These are phyloP conservation scores for Bombus superbus DNA, from an alignment of 1,140 invertebrate genomes.

Conservation along the genomic window DNA sequence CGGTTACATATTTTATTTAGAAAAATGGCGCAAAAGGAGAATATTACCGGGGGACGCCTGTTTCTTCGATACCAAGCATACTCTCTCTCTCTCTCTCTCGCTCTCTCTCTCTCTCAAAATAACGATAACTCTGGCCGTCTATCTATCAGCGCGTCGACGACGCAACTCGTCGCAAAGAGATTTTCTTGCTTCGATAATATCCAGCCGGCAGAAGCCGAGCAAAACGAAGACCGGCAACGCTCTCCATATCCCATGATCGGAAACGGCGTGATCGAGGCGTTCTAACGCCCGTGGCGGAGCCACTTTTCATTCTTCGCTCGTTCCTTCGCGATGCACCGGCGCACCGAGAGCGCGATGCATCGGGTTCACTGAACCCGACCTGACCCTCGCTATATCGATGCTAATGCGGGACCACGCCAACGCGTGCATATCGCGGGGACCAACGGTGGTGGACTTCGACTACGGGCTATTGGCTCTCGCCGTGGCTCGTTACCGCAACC, in stretches of 20 bases:
- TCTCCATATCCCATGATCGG: slow-evolving; percentile 10
- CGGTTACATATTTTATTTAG: too few species aligned
- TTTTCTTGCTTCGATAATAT: too few species aligned
- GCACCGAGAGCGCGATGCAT: slow-evolving; percentile 49
- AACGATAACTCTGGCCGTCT: too few species aligned
- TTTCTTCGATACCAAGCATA: too few species aligned
- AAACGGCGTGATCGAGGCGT: slow-evolving; percentile 32
- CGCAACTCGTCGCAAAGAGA: too few species aligned
- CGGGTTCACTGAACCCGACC: slow-evolving; percentile 67
- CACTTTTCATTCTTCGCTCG: slow-evolving; percentile 66
- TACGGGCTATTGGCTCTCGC: slow-evolving; percentile 8
- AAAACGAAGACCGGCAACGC: not conserved
- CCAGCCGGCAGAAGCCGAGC: not conserved
- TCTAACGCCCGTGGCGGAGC: slow-evolving; percentile 50
- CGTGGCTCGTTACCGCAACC: slow-evolving; percentile 41
- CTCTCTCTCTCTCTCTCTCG: too few species aligned
- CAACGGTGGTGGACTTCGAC: not conserved
- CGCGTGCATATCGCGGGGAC: slow-evolving; percentile 53
- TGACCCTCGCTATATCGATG: slow-evolving; percentile 69
- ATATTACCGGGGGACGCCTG: too few species aligned
- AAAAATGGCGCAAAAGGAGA: too few species aligned
- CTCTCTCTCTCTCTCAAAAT: too few species aligned
- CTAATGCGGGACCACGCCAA: slow-evolving; percentile 70
- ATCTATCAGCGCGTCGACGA: too few species aligned
- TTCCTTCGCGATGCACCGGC: slow-evolving; percentile 54